Evolutionary conservation across 2,797 vertebrate species (phyloP).

Genomic region (Tragopan temminckii): DNA sequence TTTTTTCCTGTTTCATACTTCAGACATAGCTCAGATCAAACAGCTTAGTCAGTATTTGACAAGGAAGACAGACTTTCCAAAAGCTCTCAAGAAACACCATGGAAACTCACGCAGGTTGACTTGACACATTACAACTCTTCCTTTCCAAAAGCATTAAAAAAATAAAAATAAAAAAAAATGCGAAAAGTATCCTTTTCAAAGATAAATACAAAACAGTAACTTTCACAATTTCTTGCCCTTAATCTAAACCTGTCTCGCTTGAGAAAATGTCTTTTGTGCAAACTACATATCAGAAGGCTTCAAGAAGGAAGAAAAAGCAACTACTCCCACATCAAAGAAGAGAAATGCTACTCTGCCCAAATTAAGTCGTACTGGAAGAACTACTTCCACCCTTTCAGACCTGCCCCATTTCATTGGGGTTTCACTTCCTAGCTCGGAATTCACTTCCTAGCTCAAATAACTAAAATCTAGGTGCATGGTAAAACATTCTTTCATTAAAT

Average conservation of each 20-base stretch:
- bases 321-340: not conserved
- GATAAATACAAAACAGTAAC: not conserved
- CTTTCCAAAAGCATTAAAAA: not conserved
- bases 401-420: not conserved
- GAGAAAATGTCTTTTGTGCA: not conserved
- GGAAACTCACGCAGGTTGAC: not conserved
- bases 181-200: not conserved
- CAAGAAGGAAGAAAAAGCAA: not conserved
- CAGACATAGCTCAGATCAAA: not conserved
- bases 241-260: not conserved
- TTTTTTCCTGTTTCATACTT: constrained; percentile 3
- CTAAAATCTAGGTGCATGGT: not conserved
- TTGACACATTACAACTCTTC: not conserved
- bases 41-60: not conserved
- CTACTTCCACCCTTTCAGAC: not conserved
- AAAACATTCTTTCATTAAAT: not conserved
- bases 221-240: not conserved
- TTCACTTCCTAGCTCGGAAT: not conserved
- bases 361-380: not conserved
- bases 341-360: not conserved
- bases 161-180: not conserved
- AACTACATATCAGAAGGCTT: not conserved
- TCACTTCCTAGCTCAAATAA: not conserved
- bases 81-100: not conserved
- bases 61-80: not conserved